phyloP scores from a whole-genome alignment of 1,140 invertebrate species.

The Tachypleus tridentatus region DNA sequence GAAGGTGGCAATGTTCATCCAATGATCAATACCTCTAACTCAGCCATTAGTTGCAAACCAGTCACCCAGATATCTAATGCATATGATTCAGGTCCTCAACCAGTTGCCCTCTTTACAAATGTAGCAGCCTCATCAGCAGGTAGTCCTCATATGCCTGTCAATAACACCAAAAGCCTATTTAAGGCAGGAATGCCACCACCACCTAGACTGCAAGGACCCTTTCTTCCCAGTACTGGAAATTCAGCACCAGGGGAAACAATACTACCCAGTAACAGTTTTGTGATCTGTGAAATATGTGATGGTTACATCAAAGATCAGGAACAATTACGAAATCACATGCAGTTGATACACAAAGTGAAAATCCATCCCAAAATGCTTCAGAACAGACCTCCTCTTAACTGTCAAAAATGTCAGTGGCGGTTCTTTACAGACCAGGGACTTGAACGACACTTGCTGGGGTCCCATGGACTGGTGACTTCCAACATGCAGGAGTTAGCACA shows the following conservation, averaged over 20 bases:
- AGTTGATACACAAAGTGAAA: conserved; percentile 89
- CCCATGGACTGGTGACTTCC: conserved; percentile 86
- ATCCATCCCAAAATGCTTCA: conserved; percentile 94
- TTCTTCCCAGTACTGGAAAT: neutral
- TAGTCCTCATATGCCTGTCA: too few relatives aligned
- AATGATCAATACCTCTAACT: neutral
- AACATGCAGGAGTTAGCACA: conserved; percentile 93
- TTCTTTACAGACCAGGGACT: conserved; percentile 76
- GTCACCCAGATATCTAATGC: too few relatives aligned
- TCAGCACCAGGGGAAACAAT: neutral
- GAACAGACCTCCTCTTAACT: conserved; percentile 83
- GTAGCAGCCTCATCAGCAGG: neutral
- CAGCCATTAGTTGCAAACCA: neutral
- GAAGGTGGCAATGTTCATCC: neutral
- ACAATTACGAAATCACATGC: conserved; percentile 84
- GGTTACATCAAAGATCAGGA: conserved; percentile 89
- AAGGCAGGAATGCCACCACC: neutral
- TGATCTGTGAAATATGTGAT: conserved; percentile 91
- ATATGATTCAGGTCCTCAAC: conserved; percentile 4
- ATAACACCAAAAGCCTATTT: neutral
- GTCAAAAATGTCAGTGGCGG: conserved; percentile 87
- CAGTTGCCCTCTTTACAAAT: conserved; percentile 15
- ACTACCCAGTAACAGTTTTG: conserved; percentile 37
- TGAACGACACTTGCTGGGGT: conserved; percentile 81
- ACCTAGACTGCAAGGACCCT: neutral